Evolutionary conservation across 2,113 vertebrate species (phyloP), one percentile per base, ranked within the genome.

Genomic region (Cyrtonyx montezumae): DNA sequence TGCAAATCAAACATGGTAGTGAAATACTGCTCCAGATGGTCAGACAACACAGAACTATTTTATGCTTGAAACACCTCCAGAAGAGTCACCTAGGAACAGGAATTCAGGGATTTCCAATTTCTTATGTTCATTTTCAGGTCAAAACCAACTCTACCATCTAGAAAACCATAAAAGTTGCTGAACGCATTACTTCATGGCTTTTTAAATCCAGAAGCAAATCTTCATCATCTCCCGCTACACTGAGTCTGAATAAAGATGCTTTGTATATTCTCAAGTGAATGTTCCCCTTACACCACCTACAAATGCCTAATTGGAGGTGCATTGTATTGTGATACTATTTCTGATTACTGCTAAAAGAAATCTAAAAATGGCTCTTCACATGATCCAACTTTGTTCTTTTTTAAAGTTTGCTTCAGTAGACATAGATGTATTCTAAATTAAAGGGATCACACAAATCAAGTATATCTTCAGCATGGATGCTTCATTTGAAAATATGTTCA

Each of bases 321-420:
- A 78, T 10, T 93, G n/a, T 79, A 87, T 95, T 62, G 40, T 94
- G 67, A 87, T 53, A 73, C 30, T 90, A 79, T 79, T 95, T 86
- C 84, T 88, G 81, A 84, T 88, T 74, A 85, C 90, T 82, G 53
- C 16, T 87, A 66, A 87, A 92, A 88, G 12, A 86, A 86, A 43
- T 55, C 30, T 81, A 34, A 66, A 71, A 87, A 70, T 46, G 80
- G 8, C 28, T 82, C 37, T 32, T 82, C 59, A 79, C 11, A 21
- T 45, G 51, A 78, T 61, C 59, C 7, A 59, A 15, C 19, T 89
- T 90, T 74, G 28, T 15, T 94, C 49, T 79, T 61, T 43, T 90
- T n/a, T 34, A 58, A 63, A 36, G 13, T 73, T 87, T 91, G 30
- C 45, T 76, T 84, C 78, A 77, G 48, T 21, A 91, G 78, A 77